Percentiles rank a stretch among this genome's conserved stretches.
Evolutionary conservation across 2,888 invertebrate species (phyloP).

Genomic region (Pseudococcus jackbeardsleyi): DNA sequence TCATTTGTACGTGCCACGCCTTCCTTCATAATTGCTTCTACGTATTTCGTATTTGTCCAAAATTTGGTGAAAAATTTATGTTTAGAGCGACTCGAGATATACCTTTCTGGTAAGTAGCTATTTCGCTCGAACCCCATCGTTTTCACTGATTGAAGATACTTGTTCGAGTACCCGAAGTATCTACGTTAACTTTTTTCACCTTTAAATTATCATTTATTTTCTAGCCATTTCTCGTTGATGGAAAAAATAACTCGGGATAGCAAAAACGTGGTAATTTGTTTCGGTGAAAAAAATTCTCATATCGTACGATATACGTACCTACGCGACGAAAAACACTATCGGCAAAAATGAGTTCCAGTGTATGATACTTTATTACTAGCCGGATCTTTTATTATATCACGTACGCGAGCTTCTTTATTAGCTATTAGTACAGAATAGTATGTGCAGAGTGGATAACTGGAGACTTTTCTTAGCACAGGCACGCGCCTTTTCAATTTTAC

Average conservation of each 20-base stretch:
- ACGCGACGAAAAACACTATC: not conserved
- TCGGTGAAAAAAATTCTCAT: not conserved
- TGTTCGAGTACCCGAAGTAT: not conserved
- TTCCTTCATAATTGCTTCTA: too few relatives aligned
- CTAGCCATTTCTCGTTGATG: conserved; percentile 16
- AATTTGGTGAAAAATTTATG: too few relatives aligned
- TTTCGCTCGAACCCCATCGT: not conserved
- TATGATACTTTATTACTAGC: not conserved
- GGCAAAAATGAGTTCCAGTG: conserved; percentile 18
- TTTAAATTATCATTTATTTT: not conserved
- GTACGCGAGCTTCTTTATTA: conserved; percentile 58
- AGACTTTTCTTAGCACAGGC: not conserved
- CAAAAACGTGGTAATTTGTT: conserved; percentile 3
- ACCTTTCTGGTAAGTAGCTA: too few relatives aligned
- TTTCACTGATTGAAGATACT: not conserved
- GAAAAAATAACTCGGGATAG: conserved; percentile 7
- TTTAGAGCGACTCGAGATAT: too few relatives aligned
- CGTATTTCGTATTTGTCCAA: too few relatives aligned
- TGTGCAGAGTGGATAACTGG: not conserved
- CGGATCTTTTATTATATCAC: conserved; percentile 52
- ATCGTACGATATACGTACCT: not conserved
- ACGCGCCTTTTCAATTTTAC: conserved; percentile 16
- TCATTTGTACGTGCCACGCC: too few relatives aligned
- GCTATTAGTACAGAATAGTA: conserved; percentile 23
- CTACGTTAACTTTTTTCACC: not conserved